Conservation (phyloP, 2,797 vertebrate genomes). For the Gobionotothen gibberifrons region DNA sequence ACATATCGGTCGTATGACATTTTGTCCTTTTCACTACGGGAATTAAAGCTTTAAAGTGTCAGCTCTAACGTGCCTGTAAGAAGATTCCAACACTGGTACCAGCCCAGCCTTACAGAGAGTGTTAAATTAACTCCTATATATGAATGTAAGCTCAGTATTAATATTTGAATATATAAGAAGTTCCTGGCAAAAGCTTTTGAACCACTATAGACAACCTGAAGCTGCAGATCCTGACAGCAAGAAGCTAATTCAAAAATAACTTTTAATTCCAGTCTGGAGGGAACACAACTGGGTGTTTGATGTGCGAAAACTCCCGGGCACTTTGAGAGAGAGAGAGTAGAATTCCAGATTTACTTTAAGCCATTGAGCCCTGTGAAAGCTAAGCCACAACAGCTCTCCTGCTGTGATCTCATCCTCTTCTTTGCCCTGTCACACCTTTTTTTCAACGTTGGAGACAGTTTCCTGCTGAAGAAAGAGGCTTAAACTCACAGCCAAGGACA, state of each 20-base stretch:
- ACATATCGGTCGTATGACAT: constrained; percentile 30
- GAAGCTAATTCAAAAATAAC: constrained; percentile 38
- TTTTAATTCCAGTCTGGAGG: constrained; percentile 62
- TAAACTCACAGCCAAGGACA: constrained; percentile 54
- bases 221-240: constrained; percentile 37
- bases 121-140: constrained; percentile 16
- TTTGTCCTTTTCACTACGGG: constrained; percentile 24
- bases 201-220: constrained; percentile 40
- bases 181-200: constrained; percentile 27
- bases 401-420: constrained; percentile 73
- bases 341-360: constrained; percentile 76
- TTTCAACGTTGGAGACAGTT: constrained; percentile 33
- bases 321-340: constrained; percentile 66
- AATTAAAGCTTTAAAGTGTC: constrained; percentile 23
- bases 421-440: constrained; percentile 49
- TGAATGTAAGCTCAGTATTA: constrained; percentile 24
- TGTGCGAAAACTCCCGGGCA: constrained; percentile 61
- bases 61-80: constrained; percentile 10
- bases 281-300: constrained; percentile 60
- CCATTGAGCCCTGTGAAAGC: constrained; percentile 67
- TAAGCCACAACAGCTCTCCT: constrained; percentile 75
- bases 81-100: constrained; percentile 26
- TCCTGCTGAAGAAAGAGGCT: constrained; percentile 51
- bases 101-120: not conserved
- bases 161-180: constrained; percentile 22